These are phyloP conservation scores for Hydrozoanthus tunicans DNA, from an alignment of 64 coral and sea anemone genomes.

Conservation along the genomic window DNA sequence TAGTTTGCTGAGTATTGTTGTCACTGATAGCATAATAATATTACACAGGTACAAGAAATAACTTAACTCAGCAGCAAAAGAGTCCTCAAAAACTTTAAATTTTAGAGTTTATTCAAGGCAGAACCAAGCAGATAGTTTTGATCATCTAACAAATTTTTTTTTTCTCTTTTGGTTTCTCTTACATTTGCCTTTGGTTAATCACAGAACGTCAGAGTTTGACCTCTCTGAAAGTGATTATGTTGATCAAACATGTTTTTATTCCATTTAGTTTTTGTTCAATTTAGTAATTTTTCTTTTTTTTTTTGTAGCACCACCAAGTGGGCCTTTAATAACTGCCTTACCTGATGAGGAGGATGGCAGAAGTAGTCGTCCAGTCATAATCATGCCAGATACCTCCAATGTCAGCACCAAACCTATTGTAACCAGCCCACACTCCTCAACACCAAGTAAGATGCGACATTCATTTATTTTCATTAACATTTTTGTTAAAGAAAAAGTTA, in stretches of 20 bases:
- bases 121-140: no score
- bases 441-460: conserved; percentile 53
- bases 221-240: background rate
- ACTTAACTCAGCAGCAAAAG: no score
- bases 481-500: no score
- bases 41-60: no score
- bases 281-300: background rate
- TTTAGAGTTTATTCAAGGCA: no score
- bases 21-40: no score
- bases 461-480: no score
- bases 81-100: no score
- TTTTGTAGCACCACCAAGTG: conserved; percentile 70
- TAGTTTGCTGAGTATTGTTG: no score
- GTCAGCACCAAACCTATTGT: conserved; percentile 73
- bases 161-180: background rate
- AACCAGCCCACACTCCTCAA: conserved; percentile 77
- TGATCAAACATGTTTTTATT: background rate
- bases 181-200: no score
- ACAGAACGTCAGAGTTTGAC: no score
- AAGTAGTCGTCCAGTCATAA: conserved; percentile 70
- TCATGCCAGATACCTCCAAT: conserved; percentile 68
- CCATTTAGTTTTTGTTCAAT: background rate
- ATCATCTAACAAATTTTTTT: no score
- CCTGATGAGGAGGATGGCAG: conserved; percentile 81
- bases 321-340: conserved; percentile 83